phyloP scores from a whole-genome alignment of 2,888 invertebrate genomes.

The Macrophya annulata region DNA sequence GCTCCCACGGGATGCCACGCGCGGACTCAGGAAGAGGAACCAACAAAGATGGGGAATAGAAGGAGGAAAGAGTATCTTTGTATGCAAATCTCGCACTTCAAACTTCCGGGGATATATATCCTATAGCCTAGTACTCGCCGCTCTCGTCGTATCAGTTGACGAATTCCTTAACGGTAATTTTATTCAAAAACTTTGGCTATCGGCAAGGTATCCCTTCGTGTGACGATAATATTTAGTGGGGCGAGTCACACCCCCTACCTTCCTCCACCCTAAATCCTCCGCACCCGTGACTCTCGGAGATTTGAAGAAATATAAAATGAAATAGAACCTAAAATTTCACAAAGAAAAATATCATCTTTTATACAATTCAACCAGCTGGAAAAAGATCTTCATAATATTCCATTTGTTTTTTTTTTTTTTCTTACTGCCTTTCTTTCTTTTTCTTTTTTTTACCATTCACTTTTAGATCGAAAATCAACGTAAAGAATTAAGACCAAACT shows the following conservation, averaged over 20 bases:
- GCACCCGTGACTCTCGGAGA: background rate
- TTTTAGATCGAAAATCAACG: no score
- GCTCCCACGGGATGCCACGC: conserved; percentile 51
- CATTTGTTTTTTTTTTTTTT: background rate
- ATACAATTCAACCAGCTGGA: no score
- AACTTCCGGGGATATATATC: conserved; percentile 48
- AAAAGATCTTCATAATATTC: background rate
- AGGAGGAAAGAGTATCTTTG: conserved; percentile 62
- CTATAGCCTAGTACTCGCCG: conserved; percentile 36
- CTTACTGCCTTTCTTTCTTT: no score
- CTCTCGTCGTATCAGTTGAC: conserved; percentile 67
- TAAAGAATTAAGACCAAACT: no score
- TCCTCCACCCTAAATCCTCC: no score
- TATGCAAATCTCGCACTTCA: conserved; percentile 65
- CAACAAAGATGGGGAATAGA: background rate
- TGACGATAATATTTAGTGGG: conserved; percentile 56
- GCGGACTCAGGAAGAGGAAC: conserved; percentile 4
- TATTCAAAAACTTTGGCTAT: conserved; percentile 67
- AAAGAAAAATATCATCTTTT: background rate
- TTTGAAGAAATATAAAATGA: conserved; percentile 1
- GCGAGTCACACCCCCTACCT: background rate
- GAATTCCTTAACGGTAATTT: conserved; percentile 73
- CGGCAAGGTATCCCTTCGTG: conserved; percentile 59
- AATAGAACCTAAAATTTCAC: background rate
- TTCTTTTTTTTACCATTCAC: no score